Base-by-base conservation (phyloP, 2,888 invertebrate species). In the Sialis fuliginosa region DNA sequence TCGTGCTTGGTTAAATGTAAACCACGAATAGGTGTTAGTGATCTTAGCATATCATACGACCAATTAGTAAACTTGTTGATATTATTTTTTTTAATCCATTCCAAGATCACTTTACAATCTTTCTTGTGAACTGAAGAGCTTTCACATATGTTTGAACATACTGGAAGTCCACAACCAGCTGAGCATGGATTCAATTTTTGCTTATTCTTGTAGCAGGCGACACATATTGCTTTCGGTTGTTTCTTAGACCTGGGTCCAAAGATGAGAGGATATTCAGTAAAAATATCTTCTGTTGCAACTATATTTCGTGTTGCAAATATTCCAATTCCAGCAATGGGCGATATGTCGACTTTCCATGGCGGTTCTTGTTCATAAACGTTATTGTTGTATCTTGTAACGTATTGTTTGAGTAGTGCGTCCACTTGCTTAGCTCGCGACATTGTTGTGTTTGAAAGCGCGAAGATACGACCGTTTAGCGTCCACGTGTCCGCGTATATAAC, bases 91-190 rank as follows among this genome's bases (percentile, higher is more conserved):
- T 30, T 12, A 8, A 47, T 43, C 47, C 65, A 63, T 43, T 67
- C 66, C 53, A 80, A 69, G 6, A 67, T 47, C 43, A 75, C 64
- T 37, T 62, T 60, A 61, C 83, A 83, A 56, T 82, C 82, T 35
- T 62, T 61, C 34, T 59, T 58, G 63, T 83, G 83, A 34, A 56
- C 53, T 42, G 62, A 56, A 5, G 71, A 69, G 53, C 71, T 69
- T 58, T 77, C 70, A 62, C 87, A 87, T 49, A 63, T 58, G 47
- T 66, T 63, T 7, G 76, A 74, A 61, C 88, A 88, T 39, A 88
- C 66, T 12, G 79, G 75, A 54, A 85, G 67, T 4, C 78, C 75
- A 59, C 86, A 87, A 43, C 69, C 69, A 39, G 68, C 70, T 39
- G 69, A 63, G 58, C 86, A 86, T 41, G 57, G 32, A n/a, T 48